These are phyloP conservation scores for Lithophane socia DNA, from an alignment of 2,888 invertebrate genomes.

Conservation along the genomic window DNA sequence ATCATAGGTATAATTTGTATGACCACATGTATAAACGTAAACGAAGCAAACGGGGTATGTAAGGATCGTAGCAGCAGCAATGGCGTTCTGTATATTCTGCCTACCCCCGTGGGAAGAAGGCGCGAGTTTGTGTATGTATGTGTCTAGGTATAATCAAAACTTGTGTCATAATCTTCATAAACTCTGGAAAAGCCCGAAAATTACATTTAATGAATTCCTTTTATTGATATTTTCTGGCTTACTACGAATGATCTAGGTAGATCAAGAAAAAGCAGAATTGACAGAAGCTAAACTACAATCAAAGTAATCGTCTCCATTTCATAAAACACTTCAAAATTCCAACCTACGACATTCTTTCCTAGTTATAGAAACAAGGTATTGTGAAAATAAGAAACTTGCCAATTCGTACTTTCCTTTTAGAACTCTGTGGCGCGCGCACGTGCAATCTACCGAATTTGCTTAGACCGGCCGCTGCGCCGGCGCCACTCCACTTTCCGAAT, in stretches of 20 bases:
- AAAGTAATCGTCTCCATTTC: background rate
- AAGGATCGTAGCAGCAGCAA: no score
- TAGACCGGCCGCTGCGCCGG: slow-evolving; percentile 81
- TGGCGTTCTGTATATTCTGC: no score
- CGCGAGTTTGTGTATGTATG: no score
- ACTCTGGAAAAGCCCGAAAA: background rate
- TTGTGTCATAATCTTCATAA: background rate
- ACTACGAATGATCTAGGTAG: background rate
- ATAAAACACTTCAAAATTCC: background rate
- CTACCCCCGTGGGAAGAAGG: no score
- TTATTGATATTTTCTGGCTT: background rate
- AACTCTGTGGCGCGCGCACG: slow-evolving; percentile 57
- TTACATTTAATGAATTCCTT: background rate
- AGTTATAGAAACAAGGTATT: slow-evolving; percentile 49
- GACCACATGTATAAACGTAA: no score
- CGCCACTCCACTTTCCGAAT: slow-evolving; percentile 89
- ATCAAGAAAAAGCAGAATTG: background rate
- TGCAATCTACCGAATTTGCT: slow-evolving; percentile 85
- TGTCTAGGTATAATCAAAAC: background rate
- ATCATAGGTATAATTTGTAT: no score
- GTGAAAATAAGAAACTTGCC: slow-evolving; percentile 52
- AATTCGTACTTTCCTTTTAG: slow-evolving; percentile 65
- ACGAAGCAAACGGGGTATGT: no score
- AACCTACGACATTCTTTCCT: slow-evolving; percentile 28
- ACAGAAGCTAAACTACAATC: background rate